phyloP scores from a whole-genome alignment of 2,113 vertebrate genomes.

The Vireo altiloquus region DNA sequence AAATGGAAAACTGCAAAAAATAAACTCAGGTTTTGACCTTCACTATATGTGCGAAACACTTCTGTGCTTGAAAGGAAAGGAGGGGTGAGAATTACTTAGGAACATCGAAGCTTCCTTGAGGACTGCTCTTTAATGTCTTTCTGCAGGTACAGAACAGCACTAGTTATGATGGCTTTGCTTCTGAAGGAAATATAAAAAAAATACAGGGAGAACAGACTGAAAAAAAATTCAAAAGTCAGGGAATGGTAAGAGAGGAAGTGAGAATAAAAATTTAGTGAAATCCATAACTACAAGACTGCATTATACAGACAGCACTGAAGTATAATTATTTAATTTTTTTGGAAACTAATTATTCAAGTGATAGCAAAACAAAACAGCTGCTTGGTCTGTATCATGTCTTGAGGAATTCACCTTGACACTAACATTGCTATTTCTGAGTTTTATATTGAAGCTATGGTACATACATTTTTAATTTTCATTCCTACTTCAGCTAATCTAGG shows the following conservation, averaged over 20 bases:
- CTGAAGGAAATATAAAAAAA: not conserved
- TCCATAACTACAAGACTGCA: not conserved
- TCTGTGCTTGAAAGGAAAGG: not conserved
- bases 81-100: not conserved
- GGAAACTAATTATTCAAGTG: not conserved
- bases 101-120: not conserved
- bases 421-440: not conserved
- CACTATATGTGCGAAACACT: not conserved
- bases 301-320: not conserved
- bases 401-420: not conserved
- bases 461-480: slow-evolving; percentile 38
- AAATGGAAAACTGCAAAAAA: not conserved
- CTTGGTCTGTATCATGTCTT: not conserved
- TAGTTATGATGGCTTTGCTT: not conserved
- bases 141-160: not conserved
- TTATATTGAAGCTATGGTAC: not conserved
- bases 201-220: not conserved
- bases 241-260: not conserved
- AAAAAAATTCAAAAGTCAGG: not conserved
- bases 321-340: not conserved
- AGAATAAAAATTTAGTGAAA: not conserved
- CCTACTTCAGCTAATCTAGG: not conserved
- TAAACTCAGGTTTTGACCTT: not conserved
- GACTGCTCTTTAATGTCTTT: not conserved
- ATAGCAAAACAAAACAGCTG: not conserved